These are phyloP conservation scores for Drosophila nebulosa DNA, from an alignment of 1,140 invertebrate species.

Conservation along the genomic window DNA sequence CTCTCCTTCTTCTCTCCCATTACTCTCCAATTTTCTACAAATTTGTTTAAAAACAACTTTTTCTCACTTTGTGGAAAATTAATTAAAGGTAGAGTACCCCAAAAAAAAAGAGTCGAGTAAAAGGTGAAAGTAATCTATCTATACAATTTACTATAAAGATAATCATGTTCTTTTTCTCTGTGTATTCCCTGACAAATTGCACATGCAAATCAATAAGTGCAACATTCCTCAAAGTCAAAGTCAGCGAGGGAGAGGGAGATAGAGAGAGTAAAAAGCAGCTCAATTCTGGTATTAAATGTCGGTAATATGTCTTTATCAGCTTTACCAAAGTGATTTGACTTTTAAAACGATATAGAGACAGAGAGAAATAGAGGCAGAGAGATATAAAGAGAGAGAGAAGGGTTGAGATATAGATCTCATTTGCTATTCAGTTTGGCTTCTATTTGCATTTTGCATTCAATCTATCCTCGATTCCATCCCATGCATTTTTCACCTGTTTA, in stretches of 20 bases:
- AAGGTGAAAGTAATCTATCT: no score
- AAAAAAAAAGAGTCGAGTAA: background rate
- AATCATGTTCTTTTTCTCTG: background rate
- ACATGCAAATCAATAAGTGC: slow-evolving; percentile 18
- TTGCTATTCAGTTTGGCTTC: slow-evolving; percentile 2
- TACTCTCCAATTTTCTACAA: slow-evolving; percentile 20
- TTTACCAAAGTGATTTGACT: background rate
- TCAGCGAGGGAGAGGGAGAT: background rate
- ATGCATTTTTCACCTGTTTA: slow-evolving; percentile 13
- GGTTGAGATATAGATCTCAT: slow-evolving; percentile 3
- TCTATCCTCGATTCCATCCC: background rate
- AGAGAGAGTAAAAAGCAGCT: slow-evolving; percentile 11
- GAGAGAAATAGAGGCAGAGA: slow-evolving; percentile 25
- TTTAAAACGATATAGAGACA: background rate
- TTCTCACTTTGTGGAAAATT: slow-evolving; percentile 53
- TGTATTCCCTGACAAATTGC: background rate
- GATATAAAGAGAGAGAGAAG: background rate
- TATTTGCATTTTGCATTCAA: background rate
- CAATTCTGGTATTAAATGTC: slow-evolving; percentile 31
- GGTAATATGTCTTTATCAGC: slow-evolving; percentile 28
- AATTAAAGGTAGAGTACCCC: slow-evolving; percentile 57
- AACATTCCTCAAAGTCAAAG: background rate
- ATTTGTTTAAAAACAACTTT: slow-evolving; percentile 31
- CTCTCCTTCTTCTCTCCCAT: no score
- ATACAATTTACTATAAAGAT: background rate